phyloP scores from a whole-genome alignment of 2,888 invertebrate genomes.

The Calliphora vomitoria region DNA sequence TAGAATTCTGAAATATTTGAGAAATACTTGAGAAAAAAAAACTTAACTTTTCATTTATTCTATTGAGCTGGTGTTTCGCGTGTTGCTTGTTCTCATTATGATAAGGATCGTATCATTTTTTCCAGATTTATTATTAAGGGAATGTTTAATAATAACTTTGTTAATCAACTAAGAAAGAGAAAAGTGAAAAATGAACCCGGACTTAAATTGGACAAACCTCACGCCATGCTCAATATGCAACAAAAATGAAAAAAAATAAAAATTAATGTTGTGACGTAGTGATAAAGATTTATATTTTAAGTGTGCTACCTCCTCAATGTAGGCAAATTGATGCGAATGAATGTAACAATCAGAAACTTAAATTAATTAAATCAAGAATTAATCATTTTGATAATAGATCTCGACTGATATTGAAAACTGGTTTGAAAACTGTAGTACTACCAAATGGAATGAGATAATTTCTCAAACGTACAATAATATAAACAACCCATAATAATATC shows the following conservation, averaged over 20 bases:
- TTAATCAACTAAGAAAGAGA: slow-evolving; percentile 16
- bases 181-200: slow-evolving; percentile 50
- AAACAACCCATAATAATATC: no score
- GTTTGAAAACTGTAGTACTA: no score
- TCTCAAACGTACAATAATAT: no score
- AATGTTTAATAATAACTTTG: slow-evolving; percentile 19
- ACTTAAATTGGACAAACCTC: slow-evolving; percentile 55
- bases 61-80: not conserved
- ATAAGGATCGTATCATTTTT: slow-evolving; percentile 27
- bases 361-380: not conserved
- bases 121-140: not conserved
- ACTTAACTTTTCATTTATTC: not conserved
- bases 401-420: no score
- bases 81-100: not conserved
- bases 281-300: slow-evolving; percentile 15
- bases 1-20: no score
- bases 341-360: not conserved
- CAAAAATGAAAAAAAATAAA: slow-evolving; percentile 1
- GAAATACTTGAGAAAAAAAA: no score
- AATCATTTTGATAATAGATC: no score
- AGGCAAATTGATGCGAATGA: not conserved
- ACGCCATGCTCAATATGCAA: slow-evolving; percentile 32
- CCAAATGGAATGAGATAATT: no score
- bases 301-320: not conserved
- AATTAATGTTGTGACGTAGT: slow-evolving; percentile 26